These are phyloP conservation scores for Myopa testacea DNA, from an alignment of 2,888 invertebrate genomes.

Conservation along the genomic window DNA sequence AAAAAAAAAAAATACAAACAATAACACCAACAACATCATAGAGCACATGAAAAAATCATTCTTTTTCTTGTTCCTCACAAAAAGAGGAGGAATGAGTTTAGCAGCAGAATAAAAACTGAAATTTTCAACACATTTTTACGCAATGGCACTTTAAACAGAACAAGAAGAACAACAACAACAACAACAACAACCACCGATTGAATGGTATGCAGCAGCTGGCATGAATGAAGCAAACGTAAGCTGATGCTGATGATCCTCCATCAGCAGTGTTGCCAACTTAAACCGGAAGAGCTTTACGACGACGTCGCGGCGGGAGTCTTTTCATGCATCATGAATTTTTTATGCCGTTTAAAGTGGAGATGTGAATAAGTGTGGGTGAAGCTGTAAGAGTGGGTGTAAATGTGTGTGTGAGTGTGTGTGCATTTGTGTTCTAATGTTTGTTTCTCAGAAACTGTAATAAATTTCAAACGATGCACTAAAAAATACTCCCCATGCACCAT, in stretches of 20 bases:
- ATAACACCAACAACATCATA: too few relatives aligned
- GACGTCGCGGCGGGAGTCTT: constrained; percentile 41
- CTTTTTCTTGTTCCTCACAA: too few relatives aligned
- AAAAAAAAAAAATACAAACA: too few relatives aligned
- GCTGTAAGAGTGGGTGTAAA: constrained; percentile 13
- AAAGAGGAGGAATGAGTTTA: too few relatives aligned
- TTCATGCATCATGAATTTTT: constrained; percentile 55
- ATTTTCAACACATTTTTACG: too few relatives aligned
- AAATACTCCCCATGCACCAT: background rate
- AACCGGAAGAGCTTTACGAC: constrained; percentile 60
- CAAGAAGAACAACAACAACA: background rate
- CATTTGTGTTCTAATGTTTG: background rate
- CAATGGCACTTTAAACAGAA: background rate
- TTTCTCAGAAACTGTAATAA: too few relatives aligned
- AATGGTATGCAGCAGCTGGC: too few relatives aligned
- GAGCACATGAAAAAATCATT: too few relatives aligned
- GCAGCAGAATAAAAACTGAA: too few relatives aligned
- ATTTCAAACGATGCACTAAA: background rate
- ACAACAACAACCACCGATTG: background rate
- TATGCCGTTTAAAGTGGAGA: too few relatives aligned
- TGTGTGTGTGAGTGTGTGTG: background rate
- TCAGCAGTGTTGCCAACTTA: constrained; percentile 1
- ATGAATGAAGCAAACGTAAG: background rate
- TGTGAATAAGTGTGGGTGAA: constrained; percentile 20
- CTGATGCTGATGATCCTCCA: background rate